phyloP scores from a whole-genome alignment of 2,797 vertebrate genomes.

The Lagorchestes hirsutus region DNA sequence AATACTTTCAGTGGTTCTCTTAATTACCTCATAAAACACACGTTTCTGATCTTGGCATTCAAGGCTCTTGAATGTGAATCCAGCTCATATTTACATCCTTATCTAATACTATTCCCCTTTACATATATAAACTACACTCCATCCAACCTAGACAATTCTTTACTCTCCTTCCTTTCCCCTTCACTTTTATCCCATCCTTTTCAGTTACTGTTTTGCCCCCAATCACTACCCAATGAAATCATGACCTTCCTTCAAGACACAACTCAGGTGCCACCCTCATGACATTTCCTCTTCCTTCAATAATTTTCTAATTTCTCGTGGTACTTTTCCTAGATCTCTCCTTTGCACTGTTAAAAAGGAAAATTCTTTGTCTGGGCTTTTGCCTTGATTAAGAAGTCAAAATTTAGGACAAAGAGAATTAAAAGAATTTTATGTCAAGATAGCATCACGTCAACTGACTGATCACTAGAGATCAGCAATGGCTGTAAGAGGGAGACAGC shows the following conservation, averaged over 20 bases:
- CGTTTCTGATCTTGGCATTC: background rate
- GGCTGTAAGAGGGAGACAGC: background rate
- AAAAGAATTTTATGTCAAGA: background rate
- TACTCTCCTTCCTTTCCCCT: rapidly evolving
- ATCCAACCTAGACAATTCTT: background rate
- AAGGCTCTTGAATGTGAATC: background rate
- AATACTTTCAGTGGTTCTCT: background rate
- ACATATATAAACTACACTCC: background rate
- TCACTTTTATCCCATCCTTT: background rate
- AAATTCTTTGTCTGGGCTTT: background rate
- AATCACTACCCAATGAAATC: background rate
- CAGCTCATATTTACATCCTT: background rate
- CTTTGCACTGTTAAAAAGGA: background rate
- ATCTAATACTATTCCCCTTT: background rate
- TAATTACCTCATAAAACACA: background rate
- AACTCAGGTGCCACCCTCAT: background rate
- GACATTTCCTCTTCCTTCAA: background rate
- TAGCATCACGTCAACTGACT: background rate
- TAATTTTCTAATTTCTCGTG: background rate
- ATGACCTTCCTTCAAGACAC: background rate
- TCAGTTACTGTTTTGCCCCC: background rate
- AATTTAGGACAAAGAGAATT: background rate
- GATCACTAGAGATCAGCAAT: background rate
- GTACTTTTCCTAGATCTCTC: background rate
- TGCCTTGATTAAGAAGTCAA: background rate